Base-by-base conservation (phyloP, 2,888 invertebrate genomes). In the Pseudolycoriella hygida region DNA sequence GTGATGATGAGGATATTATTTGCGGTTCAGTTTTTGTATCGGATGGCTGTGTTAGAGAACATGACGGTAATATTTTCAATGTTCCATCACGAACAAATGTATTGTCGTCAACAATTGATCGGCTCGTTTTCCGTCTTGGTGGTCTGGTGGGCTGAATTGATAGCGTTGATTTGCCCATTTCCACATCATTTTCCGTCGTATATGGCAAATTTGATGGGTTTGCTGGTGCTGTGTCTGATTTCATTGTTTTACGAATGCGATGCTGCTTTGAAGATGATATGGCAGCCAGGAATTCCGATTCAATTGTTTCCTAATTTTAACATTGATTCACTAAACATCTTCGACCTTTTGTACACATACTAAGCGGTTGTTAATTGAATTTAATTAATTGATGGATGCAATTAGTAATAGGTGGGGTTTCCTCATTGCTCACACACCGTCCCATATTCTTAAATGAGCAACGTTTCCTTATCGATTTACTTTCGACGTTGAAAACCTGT, bases 281-380 rank as follows among this genome's bases (percentile, higher is more conserved):
- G 57, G 60, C 63, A 56, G 61, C 60, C 55, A 61, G 54, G 60
- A 64, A 63, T 60, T 64, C 63, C 54, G 59, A 57, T 57, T 64
- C 62, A 55, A 64, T 62, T 57, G 62, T 56, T 55, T 58, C 61
- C 62, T 64, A 60, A 25, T 32, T 47, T 42, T 10, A 42, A 38
- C 18, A 20, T 17, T 42, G 32, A 42, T 43, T 43, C 11, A 34
- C 34, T 34, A 34, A 34, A 25, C 25, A 25, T 25, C 25, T 25
- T 25, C 25, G 8, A 6, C 25, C 25, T 25, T 25, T 6, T 8
- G 25, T 25, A 6, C 25, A 25, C 25, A 25, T 25, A 8, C 25
- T 25, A 25, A 25, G 8, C 25, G 4, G 4, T 25, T 25, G 25
- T 25, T 25, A 25, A 25, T 25, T 25, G 25, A 8, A 25, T 25